A percentile compares a stretch with the other conserved stretches of the same genome.
These are phyloP conservation scores for Bucco capensis DNA, from an alignment of 2,113 vertebrate species.

Conservation along the genomic window DNA sequence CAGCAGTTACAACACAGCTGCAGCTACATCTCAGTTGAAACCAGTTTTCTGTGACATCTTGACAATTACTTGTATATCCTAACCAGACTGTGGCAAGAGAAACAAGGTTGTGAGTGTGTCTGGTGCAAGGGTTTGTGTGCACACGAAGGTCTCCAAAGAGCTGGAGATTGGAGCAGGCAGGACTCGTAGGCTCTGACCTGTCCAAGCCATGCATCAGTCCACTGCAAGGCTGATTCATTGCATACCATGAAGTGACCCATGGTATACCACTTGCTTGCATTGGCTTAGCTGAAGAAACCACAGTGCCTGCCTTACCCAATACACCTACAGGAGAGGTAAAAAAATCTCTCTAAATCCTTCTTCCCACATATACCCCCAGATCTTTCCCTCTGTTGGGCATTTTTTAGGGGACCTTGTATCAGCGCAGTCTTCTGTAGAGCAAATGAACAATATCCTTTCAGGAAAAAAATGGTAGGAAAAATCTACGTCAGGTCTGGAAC, in stretches of 20 bases:
- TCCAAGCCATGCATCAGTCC: conserved; percentile 1
- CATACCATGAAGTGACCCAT: conserved; percentile 48
- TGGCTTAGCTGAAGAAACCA: conserved; percentile 67
- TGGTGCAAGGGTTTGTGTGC: background rate
- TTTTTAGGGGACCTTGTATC: background rate
- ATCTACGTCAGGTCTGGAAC: background rate
- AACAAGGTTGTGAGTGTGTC: background rate
- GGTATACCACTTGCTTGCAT: conserved; percentile 58
- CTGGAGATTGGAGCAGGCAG: background rate
- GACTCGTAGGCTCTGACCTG: background rate
- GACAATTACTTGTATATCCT: background rate
- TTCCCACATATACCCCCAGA: background rate
- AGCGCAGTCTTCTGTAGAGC: background rate
- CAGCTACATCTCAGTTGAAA: background rate
- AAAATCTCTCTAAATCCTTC: background rate
- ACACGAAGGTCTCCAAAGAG: background rate
- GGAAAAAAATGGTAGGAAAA: background rate
- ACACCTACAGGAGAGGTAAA: conserved; percentile 3
- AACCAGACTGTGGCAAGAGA: background rate
- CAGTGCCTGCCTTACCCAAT: conserved; percentile 52
- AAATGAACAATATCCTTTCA: background rate
- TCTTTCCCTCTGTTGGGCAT: background rate
- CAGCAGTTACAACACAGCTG: background rate
- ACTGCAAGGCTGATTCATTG: conserved; percentile 58
- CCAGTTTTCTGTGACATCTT: background rate